These are phyloP conservation scores for Carduelis carduelis DNA, from an alignment of 2,797 vertebrate species.

Conservation along the genomic window DNA sequence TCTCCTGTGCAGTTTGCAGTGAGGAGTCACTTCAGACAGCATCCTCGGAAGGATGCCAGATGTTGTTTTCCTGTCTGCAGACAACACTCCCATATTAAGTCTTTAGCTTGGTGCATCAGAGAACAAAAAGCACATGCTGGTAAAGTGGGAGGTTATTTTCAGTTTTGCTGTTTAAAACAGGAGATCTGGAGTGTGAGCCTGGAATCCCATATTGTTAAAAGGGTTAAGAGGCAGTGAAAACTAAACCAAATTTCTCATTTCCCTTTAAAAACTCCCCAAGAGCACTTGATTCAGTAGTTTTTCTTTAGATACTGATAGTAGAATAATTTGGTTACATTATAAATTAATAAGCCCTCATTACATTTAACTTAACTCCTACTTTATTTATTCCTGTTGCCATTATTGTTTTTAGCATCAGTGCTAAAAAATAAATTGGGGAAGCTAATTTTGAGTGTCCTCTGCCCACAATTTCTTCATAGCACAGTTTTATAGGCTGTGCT, in stretches of 20 bases:
- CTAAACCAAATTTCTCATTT: neutral
- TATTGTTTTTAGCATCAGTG: neutral
- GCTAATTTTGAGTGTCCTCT: neutral
- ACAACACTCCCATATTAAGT: neutral
- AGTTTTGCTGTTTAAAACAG: neutral
- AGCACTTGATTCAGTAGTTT: slow-evolving; percentile 6
- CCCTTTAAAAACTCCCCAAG: neutral
- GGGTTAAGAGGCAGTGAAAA: neutral
- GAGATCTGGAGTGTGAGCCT: neutral
- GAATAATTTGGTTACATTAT: neutral
- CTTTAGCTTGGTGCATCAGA: neutral
- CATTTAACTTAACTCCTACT: neutral
- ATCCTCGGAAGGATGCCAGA: neutral
- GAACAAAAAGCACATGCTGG: neutral
- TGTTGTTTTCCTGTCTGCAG: slow-evolving; percentile 33
- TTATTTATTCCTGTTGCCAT: slow-evolving; percentile 5
- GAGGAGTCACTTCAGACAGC: neutral
- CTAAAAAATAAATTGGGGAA: neutral
- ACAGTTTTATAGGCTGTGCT: neutral
- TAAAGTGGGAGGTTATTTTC: slow-evolving; percentile 16
- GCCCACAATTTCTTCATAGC: neutral
- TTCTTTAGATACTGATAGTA: neutral
- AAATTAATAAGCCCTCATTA: neutral
- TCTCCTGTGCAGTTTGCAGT: neutral
- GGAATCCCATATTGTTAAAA: neutral